A percentile compares a stretch with the other conserved stretches of the same genome.
Evolutionary conservation across 1,140 invertebrate genomes (phyloP).

Genomic region (Tachypleus tridentatus): DNA sequence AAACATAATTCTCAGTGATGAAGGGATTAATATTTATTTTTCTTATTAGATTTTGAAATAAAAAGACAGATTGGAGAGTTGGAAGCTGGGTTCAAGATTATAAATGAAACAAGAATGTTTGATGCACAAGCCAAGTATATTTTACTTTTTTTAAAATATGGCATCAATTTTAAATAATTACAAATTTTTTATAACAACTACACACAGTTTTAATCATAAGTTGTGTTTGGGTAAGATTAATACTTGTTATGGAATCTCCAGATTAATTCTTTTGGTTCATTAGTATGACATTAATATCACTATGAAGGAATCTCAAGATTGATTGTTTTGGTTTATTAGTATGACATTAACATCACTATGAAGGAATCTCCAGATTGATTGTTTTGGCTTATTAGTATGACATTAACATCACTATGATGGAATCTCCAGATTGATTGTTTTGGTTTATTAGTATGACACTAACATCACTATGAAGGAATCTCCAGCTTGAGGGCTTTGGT

Average conservation of each 20-base stretch:
- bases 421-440: no score
- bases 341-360: not conserved
- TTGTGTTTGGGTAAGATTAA: no score
- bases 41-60: conserved; percentile 60
- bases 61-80: conserved; percentile 57
- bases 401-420: not conserved
- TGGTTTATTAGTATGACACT: no score
- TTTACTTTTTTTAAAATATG: conserved; percentile 62
- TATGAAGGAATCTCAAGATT: not conserved
- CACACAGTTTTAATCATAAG: not conserved
- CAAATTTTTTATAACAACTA: not conserved
- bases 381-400: not conserved
- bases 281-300: not conserved
- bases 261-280: not conserved
- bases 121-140: conserved; percentile 62
- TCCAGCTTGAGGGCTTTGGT: no score
- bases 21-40: conserved; percentile 1
- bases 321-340: not conserved
- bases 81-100: conserved; percentile 54
- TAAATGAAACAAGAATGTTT: conserved; percentile 71
- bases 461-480: no score
- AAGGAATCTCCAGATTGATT: no score
- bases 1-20: conserved; percentile 2
- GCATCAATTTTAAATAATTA: conserved; percentile 4
- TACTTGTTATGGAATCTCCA: not conserved